Conservation (phyloP, 2,888 invertebrate species). For the Lasioglossum calceatum region DNA sequence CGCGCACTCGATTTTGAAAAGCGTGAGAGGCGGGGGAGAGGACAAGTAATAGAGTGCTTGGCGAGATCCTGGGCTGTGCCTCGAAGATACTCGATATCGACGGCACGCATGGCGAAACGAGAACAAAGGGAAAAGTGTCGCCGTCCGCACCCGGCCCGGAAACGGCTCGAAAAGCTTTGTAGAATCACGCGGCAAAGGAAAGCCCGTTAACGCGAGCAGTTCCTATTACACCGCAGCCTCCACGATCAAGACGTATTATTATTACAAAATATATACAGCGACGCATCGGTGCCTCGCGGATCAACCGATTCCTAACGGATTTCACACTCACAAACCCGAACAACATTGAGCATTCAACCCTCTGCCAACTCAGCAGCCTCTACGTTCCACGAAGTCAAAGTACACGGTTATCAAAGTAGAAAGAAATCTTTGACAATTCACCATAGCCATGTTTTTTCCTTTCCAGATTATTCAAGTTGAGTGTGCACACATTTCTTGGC, state of each 20-base stretch:
- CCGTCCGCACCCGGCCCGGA: slow-evolving; percentile 29
- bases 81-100: slow-evolving; percentile 56
- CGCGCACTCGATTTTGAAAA: slow-evolving; percentile 12
- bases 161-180: slow-evolving; percentile 32
- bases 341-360: too few relatives aligned
- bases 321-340: background rate
- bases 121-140: slow-evolving; percentile 49
- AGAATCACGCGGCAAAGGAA: slow-evolving; percentile 24
- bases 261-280: background rate
- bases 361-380: background rate
- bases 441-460: too few relatives aligned
- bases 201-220: slow-evolving; percentile 25
- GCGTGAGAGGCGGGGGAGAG: background rate
- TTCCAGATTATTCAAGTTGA: too few relatives aligned
- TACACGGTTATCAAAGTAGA: background rate
- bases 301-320: background rate
- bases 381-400: background rate
- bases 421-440: too few relatives aligned
- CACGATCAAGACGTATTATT: slow-evolving; percentile 17
- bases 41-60: slow-evolving; percentile 5
- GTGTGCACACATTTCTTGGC: too few relatives aligned
- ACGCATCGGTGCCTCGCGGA: background rate
- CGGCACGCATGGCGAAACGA: slow-evolving; percentile 34
- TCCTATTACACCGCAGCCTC: slow-evolving; percentile 2
- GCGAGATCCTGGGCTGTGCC: slow-evolving; percentile 36